A percentile compares a stretch with the other conserved stretches of the same genome.
Conservation (phyloP, 2,113 vertebrate species). For the Sander vitreus region DNA sequence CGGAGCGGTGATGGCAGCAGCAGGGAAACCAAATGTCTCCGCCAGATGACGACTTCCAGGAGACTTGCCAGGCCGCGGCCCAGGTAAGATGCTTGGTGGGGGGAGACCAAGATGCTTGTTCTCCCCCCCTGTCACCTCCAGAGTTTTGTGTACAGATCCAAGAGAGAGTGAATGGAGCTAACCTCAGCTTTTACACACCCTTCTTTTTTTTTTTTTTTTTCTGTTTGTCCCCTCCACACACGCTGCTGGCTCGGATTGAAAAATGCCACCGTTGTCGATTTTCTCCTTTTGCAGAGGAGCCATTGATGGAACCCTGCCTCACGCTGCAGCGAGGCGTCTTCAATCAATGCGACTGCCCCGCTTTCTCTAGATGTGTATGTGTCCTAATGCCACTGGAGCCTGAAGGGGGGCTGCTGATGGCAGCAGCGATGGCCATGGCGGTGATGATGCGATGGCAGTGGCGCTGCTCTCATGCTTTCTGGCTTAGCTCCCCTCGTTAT, state of each 20-base stretch:
- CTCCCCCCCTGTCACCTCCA: background rate
- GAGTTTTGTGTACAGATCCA: constrained; percentile 26
- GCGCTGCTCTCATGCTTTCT: constrained; percentile 66
- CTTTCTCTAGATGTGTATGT: constrained; percentile 64
- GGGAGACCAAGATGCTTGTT: no score
- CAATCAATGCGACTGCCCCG: constrained; percentile 78
- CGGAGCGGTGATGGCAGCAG: background rate
- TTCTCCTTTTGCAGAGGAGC: constrained; percentile 86
- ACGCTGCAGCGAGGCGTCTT: constrained; percentile 81
- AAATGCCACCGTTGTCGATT: constrained; percentile 82
- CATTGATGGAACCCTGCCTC: constrained; percentile 84
- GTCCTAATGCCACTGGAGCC: constrained; percentile 67
- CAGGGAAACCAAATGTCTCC: constrained; percentile 1
- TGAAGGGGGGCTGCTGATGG: constrained; percentile 64
- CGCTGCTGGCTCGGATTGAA: constrained; percentile 74
- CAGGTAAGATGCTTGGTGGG: constrained; percentile 68
- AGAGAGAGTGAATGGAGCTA: constrained; percentile 28
- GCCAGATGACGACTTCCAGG: constrained; percentile 33
- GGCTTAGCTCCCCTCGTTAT: constrained; percentile 77
- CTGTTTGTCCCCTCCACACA: constrained; percentile 44
- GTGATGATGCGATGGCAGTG: constrained; percentile 61
- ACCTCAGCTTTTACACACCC: constrained; percentile 41
- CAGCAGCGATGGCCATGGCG: constrained; percentile 41
- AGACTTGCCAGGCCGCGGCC: background rate
- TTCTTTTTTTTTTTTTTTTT: constrained; percentile 15